phyloP scores from a whole-genome alignment of 2,113 vertebrate species.

The Pterophyllum scalare region DNA sequence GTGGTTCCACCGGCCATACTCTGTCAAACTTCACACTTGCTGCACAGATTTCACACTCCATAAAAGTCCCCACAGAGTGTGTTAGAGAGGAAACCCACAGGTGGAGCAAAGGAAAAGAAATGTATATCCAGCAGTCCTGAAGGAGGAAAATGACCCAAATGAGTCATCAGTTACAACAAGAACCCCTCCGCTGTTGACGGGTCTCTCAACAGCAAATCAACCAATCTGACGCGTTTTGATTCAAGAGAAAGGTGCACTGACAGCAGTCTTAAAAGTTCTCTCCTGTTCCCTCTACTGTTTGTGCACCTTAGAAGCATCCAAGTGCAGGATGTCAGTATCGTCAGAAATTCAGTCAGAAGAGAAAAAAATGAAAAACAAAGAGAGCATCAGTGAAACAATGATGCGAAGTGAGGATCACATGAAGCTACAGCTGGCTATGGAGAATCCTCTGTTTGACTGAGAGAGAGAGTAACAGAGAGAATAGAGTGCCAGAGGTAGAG shows the following conservation, averaged over 20 bases:
- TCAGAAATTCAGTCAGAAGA: conserved; percentile 3
- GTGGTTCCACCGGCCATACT: conserved; percentile 48
- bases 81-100: conserved; percentile 23
- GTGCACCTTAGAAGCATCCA: conserved; percentile 38
- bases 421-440: conserved; percentile 66
- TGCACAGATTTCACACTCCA: conserved; percentile 57
- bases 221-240: conserved; percentile 11
- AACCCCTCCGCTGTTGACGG: conserved; percentile 7
- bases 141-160: conserved; percentile 18
- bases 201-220: conserved; percentile 7
- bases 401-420: conserved; percentile 44
- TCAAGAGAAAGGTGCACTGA: conserved; percentile 9
- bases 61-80: conserved; percentile 47
- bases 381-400: conserved; percentile 36
- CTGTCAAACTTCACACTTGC: conserved; percentile 61
- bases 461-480: conserved; percentile 18
- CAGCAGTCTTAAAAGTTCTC: conserved; percentile 45
- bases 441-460: conserved; percentile 59
- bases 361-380: neutral
- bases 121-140: conserved; percentile 22
- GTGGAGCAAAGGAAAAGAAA: conserved; percentile 27
- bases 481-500: conserved; percentile 33
- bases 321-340: conserved; percentile 19
- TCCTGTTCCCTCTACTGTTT: neutral
- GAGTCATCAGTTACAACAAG: conserved; percentile 37